Base-by-base conservation (phyloP, 2,888 invertebrate species). In the Capitulum mitella region DNA sequence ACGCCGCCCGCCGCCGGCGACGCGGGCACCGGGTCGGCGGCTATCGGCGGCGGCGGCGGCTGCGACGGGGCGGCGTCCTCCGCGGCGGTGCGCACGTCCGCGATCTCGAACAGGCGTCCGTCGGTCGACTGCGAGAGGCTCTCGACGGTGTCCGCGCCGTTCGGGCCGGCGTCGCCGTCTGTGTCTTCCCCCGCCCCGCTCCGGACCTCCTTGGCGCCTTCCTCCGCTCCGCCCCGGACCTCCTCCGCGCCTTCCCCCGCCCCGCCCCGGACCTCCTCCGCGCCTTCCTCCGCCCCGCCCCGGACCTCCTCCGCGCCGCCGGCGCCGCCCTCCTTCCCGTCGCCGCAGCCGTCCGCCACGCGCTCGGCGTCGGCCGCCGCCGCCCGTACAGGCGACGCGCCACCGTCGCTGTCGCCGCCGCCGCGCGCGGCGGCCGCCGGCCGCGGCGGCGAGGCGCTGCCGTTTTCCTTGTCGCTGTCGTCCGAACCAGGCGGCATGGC, bases 391-490 rank as follows among this genome's bases (percentile, higher is more conserved):
- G 61, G 32, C 1, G 26, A 3, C 16, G 64, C 10, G 34, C 64
- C 64, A 16, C 3, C 34, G 16, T 2, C 64, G 3, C 16, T n/a
- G 26, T 3, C 6, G 19, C n/a, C 29, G 58, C 43, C 43, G 6
- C 43, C 43, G 29, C 58, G n/a, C n/a, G n/a, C 29, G 3, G 16
- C 34, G 3, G 32, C 32, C 19, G 12, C 16, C 16, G 37, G 70
- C 40, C 12, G 19, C 40, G 12, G 29, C 10, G 37, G n/a, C 5
- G 70, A 26, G 70, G 29, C 26, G 22, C 10, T 8, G 40, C 70
- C 26, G 70, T 70, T 70, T 40, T 70, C 70, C 70, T 70, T 70
- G 70, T 70, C 70, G 26, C 70, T 70, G 70, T 70, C 70, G 29
- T 70, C 70, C 1, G 26, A 26, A 1, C 14, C 14, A 40, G 34